phyloP scores from a whole-genome alignment of 2,888 invertebrate genomes.

The Aphrophora alni region DNA sequence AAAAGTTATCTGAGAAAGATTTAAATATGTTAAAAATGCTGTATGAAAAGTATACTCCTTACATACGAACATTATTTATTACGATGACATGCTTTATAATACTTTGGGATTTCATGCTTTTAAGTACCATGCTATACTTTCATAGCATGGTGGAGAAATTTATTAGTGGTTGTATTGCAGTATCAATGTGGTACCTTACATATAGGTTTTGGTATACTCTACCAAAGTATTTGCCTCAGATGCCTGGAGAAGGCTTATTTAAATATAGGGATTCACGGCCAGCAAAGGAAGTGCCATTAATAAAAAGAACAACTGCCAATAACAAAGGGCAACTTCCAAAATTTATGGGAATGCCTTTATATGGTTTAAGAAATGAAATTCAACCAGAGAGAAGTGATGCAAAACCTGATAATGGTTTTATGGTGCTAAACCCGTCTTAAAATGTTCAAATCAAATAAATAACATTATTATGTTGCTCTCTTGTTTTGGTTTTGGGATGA shows the following conservation, averaged over 20 bases:
- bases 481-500: neutral
- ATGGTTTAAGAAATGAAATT: constrained; percentile 55
- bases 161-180: constrained; percentile 83
- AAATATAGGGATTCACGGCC: constrained; percentile 70
- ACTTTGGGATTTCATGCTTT: constrained; percentile 95
- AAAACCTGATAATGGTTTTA: constrained; percentile 31
- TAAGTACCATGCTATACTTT: constrained; percentile 92
- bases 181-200: constrained; percentile 88
- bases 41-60: constrained; percentile 81
- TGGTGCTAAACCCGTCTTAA: constrained; percentile 15
- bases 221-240: constrained; percentile 67
- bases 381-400: constrained; percentile 31
- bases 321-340: constrained; percentile 59
- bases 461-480: neutral
- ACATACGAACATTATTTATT: constrained; percentile 79
- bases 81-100: constrained; percentile 79
- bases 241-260: constrained; percentile 81
- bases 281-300: constrained; percentile 49
- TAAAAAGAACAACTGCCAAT: constrained; percentile 48
- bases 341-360: constrained; percentile 84
- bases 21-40: constrained; percentile 71
- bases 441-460: neutral
- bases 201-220: constrained; percentile 81
- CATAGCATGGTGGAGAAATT: constrained; percentile 97
- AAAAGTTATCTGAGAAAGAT: constrained; percentile 71